Percentiles rank a stretch among this genome's conserved stretches.
Conservation (phyloP, 2,113 vertebrate genomes). For the Pungitius pungitius region DNA sequence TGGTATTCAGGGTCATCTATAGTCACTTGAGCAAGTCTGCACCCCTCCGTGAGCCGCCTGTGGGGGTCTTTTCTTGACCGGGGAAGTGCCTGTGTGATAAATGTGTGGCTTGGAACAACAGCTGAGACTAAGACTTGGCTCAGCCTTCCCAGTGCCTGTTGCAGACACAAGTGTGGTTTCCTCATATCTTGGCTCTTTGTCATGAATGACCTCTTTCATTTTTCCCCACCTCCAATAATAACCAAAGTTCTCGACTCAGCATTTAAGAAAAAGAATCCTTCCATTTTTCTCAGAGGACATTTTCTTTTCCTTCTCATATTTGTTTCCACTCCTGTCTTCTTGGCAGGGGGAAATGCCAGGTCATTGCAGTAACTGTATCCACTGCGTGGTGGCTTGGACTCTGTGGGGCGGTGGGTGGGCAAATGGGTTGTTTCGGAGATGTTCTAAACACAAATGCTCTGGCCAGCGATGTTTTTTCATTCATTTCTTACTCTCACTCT, state of each 20-base stretch:
- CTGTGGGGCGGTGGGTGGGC: slow-evolving; percentile 52
- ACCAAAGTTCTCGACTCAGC: slow-evolving; percentile 79
- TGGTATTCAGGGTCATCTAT: slow-evolving; percentile 66
- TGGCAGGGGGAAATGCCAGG: slow-evolving; percentile 63
- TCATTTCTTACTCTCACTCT: slow-evolving; percentile 36
- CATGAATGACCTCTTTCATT: slow-evolving; percentile 83
- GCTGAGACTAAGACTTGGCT: slow-evolving; percentile 81
- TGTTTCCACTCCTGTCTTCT: slow-evolving; percentile 76
- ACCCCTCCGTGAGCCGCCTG: slow-evolving; percentile 60
- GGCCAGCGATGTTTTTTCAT: slow-evolving; percentile 46
- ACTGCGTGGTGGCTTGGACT: slow-evolving; percentile 48
- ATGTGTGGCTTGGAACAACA: slow-evolving; percentile 82
- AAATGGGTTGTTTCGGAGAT: slow-evolving; percentile 32
- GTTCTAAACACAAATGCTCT: slow-evolving; percentile 46
- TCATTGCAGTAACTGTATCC: slow-evolving; percentile 73
- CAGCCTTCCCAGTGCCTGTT: slow-evolving; percentile 69
- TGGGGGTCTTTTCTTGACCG: slow-evolving; percentile 69
- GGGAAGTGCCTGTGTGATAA: slow-evolving; percentile 82
- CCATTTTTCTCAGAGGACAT: slow-evolving; percentile 48
- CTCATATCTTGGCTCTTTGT: slow-evolving; percentile 82
- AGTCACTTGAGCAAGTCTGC: slow-evolving; percentile 67
- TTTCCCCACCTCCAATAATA: slow-evolving; percentile 78
- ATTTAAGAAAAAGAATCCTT: slow-evolving; percentile 63
- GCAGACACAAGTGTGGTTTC: slow-evolving; percentile 82
- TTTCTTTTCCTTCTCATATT: slow-evolving; percentile 64